A percentile compares a stretch with the other conserved stretches of the same genome.
Conservation (phyloP, 2,888 invertebrate species). For the Acanthosepion esculentum region DNA sequence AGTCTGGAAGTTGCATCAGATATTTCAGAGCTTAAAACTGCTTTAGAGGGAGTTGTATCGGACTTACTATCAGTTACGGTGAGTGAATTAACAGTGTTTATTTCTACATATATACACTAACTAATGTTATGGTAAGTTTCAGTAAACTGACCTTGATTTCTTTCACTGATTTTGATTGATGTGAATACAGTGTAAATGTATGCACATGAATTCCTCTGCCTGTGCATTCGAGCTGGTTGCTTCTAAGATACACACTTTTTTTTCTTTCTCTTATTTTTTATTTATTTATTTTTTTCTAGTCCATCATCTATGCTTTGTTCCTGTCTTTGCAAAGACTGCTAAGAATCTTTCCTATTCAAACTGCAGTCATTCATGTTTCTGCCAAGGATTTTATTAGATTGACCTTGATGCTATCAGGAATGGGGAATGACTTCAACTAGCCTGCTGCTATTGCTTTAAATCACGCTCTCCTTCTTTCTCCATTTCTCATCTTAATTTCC, state of each 20-base stretch:
- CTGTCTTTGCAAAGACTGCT: background rate
- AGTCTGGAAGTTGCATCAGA: conserved; percentile 42
- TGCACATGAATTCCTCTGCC: background rate
- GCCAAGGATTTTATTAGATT: conserved; percentile 6
- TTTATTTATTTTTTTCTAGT: background rate
- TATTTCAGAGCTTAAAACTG: conserved; percentile 47
- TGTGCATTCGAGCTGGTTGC: background rate
- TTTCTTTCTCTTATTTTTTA: background rate
- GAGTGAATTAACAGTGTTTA: background rate
- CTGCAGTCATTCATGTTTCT: conserved; percentile 18
- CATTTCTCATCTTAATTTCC: background rate
- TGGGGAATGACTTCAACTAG: conserved; percentile 10
- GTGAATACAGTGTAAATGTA: background rate
- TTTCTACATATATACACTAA: background rate
- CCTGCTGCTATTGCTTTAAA: background rate
- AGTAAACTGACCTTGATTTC: no score
- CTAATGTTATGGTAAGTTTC: no score
- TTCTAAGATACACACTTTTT: background rate
- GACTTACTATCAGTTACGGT: conserved; percentile 41
- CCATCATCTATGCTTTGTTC: background rate
- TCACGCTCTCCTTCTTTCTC: background rate
- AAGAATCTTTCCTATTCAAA: conserved; percentile 13
- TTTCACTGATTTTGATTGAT: background rate
- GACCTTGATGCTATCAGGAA: conserved; percentile 22
- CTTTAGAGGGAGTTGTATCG: conserved; percentile 40